Evolutionary conservation across 1,140 invertebrate genomes (phyloP).

Genomic region (Drosophila kikkawai): DNA sequence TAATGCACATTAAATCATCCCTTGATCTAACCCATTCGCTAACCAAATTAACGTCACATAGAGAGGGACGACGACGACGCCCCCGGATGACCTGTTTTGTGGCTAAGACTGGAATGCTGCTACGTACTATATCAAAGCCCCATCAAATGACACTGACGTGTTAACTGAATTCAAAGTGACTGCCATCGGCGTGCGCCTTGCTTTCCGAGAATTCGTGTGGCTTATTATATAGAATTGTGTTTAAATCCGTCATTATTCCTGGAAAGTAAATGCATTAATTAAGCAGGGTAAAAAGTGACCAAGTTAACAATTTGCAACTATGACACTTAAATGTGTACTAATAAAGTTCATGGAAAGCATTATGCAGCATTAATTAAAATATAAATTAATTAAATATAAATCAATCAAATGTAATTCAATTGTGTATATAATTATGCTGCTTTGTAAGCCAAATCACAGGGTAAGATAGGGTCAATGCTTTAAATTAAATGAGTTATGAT

Average conservation of each 20-base stretch:
- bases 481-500: not conserved
- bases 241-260: constrained; percentile 3
- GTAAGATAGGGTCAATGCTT: not conserved
- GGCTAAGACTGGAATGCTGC: not conserved
- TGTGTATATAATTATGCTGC: not conserved
- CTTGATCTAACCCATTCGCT: not conserved
- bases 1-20: constrained; percentile 24
- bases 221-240: not conserved
- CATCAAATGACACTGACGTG: constrained; percentile 26
- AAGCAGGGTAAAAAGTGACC: not conserved
- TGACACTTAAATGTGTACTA: not conserved
- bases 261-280: constrained; percentile 23
- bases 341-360: not conserved
- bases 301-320: not conserved
- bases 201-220: constrained; percentile 23
- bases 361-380: not conserved
- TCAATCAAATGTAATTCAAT: not conserved
- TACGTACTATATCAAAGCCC: not conserved
- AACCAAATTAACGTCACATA: constrained; percentile 13
- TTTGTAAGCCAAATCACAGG: not conserved
- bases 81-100: constrained; percentile 43
- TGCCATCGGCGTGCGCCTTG: constrained; percentile 16
- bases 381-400: not conserved
- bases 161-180: constrained; percentile 22
- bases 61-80: not conserved